Evolutionary conservation across 2,888 invertebrate species (phyloP), one percentile per base, ranked within the genome.

Genomic region (Agrilus mali): DNA sequence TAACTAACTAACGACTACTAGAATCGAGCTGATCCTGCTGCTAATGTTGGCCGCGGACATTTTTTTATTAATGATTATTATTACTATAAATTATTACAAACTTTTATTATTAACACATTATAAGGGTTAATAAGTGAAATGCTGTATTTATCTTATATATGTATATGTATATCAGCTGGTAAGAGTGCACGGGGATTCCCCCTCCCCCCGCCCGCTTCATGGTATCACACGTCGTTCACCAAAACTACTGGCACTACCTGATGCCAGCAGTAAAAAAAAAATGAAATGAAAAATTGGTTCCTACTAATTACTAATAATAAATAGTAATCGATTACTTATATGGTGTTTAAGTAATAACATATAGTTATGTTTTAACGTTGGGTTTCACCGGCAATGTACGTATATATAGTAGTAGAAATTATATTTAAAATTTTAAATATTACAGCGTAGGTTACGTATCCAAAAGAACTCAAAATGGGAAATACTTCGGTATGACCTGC

Each of bases 401-500:
- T 66, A 67, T 64, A 66, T 63, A 65, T 64, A 66, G 66, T 65
- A 64, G 66, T 65, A 65, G 66, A 66, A 56, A 63, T 65, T 66
- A 65, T 66, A 65, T 65, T 65, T 64, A 63, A 65, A 66, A 67
- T 63, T 64, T 53, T 54, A 53, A 53, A 50, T 49, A 56, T 52
- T 51, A 51, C 46, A 47, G 47, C 47, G 47, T 66, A 67, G 67
- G 65, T 65, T 65, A 67, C 65, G 65, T 67, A 68, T 69, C 68
- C 68, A 69, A 68, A 69, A 68, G 66, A 67, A 68, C 68, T 68
- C 68, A 67, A 66, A 64, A 66, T 67, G 67, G 68, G 68, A 61
- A 67, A 63, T 66, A 66, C 67, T 61, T 64, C 65, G 64, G 67
- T 65, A 66, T 66, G 60, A 66, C 78, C 78, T 78, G 75, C 78